Conservation (phyloP, 1,140 invertebrate genomes). For the Idris sp. region DNA sequence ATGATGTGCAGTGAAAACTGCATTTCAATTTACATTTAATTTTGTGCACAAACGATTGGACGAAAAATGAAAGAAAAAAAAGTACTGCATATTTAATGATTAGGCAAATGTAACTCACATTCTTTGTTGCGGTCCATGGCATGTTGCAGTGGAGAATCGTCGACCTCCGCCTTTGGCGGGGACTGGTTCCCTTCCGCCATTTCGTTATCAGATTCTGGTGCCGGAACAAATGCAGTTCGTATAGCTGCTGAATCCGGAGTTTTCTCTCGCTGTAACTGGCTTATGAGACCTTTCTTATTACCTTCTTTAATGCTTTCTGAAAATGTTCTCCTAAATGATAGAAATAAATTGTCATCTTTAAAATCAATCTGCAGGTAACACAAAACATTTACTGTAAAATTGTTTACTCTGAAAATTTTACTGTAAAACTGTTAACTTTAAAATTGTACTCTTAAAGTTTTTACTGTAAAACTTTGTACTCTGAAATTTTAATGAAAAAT, state of each 20-base stretch:
- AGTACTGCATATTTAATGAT: too few species aligned
- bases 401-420: neutral
- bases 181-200: conserved; percentile 86
- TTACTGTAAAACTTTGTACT: neutral
- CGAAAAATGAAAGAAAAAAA: too few species aligned
- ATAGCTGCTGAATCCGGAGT: conserved; percentile 70
- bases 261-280: conserved; percentile 69
- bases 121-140: conserved; percentile 98
- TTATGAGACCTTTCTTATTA: conserved; percentile 72
- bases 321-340: conserved; percentile 25
- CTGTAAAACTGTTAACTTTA: too few species aligned
- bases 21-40: too few species aligned
- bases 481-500: neutral
- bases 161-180: conserved; percentile 93
- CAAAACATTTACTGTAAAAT: too few species aligned
- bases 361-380: neutral
- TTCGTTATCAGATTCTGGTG: conserved; percentile 76
- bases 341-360: conserved; percentile 16
- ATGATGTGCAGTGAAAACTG: too few species aligned
- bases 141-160: conserved; percentile 94
- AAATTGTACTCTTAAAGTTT: too few species aligned
- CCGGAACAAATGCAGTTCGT: conserved; percentile 70
- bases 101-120: conserved; percentile 91
- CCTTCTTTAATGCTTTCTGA: conserved; percentile 43
- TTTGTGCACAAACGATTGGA: too few species aligned